These are phyloP conservation scores for Psococerastis gibbosa DNA, from an alignment of 2,888 invertebrate species.

Conservation along the genomic window DNA sequence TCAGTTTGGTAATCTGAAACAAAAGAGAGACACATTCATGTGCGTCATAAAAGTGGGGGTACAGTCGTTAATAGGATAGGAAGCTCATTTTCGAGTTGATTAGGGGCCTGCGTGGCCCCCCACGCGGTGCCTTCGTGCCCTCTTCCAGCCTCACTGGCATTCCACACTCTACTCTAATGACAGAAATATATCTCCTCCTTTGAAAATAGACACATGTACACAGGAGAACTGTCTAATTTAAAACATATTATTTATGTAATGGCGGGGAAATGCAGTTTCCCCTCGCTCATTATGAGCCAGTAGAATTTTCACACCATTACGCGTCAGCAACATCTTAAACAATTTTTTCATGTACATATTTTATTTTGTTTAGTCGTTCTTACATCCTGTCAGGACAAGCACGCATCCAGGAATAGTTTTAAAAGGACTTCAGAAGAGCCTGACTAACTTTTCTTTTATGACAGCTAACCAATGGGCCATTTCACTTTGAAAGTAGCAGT, in stretches of 20 bases:
- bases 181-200: slow-evolving; percentile 9
- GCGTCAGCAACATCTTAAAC: neutral
- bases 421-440: too few species aligned
- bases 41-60: neutral
- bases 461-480: too few species aligned
- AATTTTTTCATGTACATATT: too few species aligned
- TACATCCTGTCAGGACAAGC: too few species aligned
- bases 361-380: too few species aligned
- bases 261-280: slow-evolving; percentile 1
- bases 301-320: neutral
- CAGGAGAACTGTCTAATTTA: slow-evolving; percentile 7
- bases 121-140: too few species aligned
- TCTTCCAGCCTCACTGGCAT: neutral
- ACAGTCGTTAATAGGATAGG: neutral
- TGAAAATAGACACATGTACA: slow-evolving; percentile 6
- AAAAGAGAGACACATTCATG: slow-evolving; percentile 9
- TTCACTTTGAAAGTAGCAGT: too few species aligned
- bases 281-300: neutral
- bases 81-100: neutral
- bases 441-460: too few species aligned
- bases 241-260: slow-evolving; percentile 10
- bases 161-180: slow-evolving; percentile 1
- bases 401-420: too few species aligned
- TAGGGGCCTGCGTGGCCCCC: neutral
- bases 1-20: slow-evolving; percentile 52